phyloP scores from a whole-genome alignment of 2,797 vertebrate species.

The Intellagama lesueurii region DNA sequence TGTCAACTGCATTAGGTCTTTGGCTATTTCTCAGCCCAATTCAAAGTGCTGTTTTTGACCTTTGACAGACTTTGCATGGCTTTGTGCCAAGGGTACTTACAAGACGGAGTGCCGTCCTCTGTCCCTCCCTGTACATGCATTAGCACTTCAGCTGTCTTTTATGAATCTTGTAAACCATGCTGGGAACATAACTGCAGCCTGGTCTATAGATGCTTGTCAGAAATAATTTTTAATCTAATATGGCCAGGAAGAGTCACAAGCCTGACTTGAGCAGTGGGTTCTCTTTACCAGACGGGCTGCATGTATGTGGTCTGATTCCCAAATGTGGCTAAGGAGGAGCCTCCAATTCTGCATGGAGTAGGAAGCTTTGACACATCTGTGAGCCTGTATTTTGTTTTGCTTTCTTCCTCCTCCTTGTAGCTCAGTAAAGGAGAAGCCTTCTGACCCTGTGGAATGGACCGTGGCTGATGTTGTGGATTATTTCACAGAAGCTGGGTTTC shows the following conservation, averaged over 20 bases:
- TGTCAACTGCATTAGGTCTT: not conserved
- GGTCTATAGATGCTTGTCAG: not conserved
- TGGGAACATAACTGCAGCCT: not conserved
- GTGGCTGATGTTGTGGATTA: conserved; percentile 90
- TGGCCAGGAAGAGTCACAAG: not conserved
- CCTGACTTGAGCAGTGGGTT: not conserved
- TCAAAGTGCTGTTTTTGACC: not conserved
- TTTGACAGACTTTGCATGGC: not conserved
- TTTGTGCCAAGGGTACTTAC: not conserved
- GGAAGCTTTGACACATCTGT: not conserved
- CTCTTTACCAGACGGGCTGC: not conserved
- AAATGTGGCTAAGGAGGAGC: not conserved
- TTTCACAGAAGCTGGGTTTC: conserved; percentile 87
- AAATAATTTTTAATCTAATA: not conserved
- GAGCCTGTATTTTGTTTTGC: not conserved
- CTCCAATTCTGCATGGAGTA: not conserved
- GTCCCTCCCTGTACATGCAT: not conserved
- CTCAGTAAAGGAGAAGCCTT: conserved; percentile 78
- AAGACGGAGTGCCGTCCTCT: not conserved
- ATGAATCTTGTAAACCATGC: not conserved
- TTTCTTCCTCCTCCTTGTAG: conserved; percentile 52
- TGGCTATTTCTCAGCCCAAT: not conserved
- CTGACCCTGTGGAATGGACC: conserved; percentile 86
- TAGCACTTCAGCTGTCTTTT: not conserved
- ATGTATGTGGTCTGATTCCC: not conserved